Evolutionary conservation across 2,113 vertebrate species (phyloP), one percentile per base, ranked within the genome.

Genomic region (Nothoprocta pentlandii): DNA sequence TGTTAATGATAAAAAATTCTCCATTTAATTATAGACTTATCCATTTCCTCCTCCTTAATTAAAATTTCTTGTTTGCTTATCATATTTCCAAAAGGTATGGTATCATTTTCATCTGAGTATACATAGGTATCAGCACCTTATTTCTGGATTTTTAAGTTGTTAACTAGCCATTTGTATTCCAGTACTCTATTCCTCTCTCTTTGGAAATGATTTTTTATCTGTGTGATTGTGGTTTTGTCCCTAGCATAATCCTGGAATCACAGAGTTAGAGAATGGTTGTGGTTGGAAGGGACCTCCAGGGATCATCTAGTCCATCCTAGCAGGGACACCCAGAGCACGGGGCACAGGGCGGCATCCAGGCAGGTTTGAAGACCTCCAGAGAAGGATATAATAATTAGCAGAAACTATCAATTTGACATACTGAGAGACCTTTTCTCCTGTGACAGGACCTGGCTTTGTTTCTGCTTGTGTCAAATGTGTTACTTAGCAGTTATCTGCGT

Each of bases 71-170:
- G 2, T 77, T 93, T 39, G 2, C 2, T 1, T 63, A 10, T 59
- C 8, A 0, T 46, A 11, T 83, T 88, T 77, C 54, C 58, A 73
- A 56, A 85, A 51, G 28, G 47, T 1, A 2, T 10, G 15, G 21
- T 25, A 19, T 25, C 56, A 7, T 28, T 77, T 89, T 88, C 53
- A 13, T 83, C 26, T 78, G 46, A 49, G 41, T 7, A 36, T 16
- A 44, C 14, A 3, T 12, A 10, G 53, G 7, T 44, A 58, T 53
- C 47, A 66, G 32, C 1, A 76, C 3, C 5, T 0, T 36, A 69
- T 87, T 93, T 79, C 58, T 44, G 64, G 58, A 89, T 68, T 49
- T 66, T 93, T 79, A 79, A 87, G 34, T 6, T 64, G 28, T 64
- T 88, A 91, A 66, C 14, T 34, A 63, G 21, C 58, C 93, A 53